Percentiles rank a stretch among this genome's conserved stretches.
Conservation (phyloP, 2,888 invertebrate species). For the Diarsia dahlii region DNA sequence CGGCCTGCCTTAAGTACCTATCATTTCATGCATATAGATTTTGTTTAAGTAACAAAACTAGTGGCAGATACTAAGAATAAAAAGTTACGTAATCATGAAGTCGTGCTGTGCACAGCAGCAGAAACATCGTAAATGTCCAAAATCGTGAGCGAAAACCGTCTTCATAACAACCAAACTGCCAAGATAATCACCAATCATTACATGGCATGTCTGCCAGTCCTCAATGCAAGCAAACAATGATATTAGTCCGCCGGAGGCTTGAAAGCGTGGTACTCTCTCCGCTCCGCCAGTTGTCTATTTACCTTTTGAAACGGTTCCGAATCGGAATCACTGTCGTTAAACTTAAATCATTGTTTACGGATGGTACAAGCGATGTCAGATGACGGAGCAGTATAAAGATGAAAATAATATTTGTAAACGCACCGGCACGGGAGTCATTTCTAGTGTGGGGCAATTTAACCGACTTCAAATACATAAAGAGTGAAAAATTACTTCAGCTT, state of each 20-base stretch:
- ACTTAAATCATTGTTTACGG: slow-evolving; percentile 56
- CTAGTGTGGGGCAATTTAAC: too few species aligned
- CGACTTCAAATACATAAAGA: too few species aligned
- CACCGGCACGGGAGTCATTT: too few species aligned
- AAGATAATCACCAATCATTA: slow-evolving; percentile 44
- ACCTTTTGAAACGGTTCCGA: slow-evolving; percentile 71
- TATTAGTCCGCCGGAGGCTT: slow-evolving; percentile 55
- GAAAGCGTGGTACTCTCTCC: slow-evolving; percentile 77
- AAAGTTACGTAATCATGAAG: background rate
- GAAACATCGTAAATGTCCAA: background rate
- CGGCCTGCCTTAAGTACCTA: too few species aligned
- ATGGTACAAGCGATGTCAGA: slow-evolving; percentile 38
- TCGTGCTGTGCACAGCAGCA: background rate
- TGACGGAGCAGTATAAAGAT: slow-evolving; percentile 1
- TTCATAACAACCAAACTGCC: background rate
- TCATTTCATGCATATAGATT: too few species aligned
- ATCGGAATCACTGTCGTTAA: slow-evolving; percentile 64
- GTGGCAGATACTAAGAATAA: too few species aligned
- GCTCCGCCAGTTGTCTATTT: slow-evolving; percentile 78
- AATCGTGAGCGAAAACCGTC: slow-evolving; percentile 16
- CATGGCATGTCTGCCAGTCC: slow-evolving; percentile 12
- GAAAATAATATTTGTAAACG: too few species aligned
- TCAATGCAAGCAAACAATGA: slow-evolving; percentile 63
- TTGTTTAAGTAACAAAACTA: too few species aligned
- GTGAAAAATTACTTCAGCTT: too few species aligned